A percentile compares a stretch with the other conserved stretches of the same genome.
phyloP scores from a whole-genome alignment of 2,797 vertebrate genomes.

The Taeniopygia guttata region DNA sequence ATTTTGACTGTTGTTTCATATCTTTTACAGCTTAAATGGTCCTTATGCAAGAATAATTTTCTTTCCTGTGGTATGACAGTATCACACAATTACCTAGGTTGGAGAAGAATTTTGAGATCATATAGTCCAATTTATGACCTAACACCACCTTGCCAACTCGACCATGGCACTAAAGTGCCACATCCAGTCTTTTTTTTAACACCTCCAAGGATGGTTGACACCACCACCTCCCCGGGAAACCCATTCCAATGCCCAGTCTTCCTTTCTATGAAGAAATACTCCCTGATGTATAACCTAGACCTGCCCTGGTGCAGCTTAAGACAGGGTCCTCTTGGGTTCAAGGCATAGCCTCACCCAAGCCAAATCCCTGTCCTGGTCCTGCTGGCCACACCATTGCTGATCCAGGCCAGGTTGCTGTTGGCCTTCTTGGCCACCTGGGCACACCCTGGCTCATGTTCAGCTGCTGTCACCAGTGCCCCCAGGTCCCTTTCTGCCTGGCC shows the following conservation, averaged over 20 bases:
- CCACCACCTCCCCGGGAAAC: background rate
- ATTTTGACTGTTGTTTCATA: background rate
- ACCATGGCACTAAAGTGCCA: background rate
- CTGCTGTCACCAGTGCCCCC: background rate
- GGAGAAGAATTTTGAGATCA: background rate
- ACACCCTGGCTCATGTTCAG: background rate
- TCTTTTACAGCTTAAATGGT: background rate
- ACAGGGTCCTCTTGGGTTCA: rapidly evolving
- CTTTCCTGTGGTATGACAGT: background rate
- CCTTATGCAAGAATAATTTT: background rate
- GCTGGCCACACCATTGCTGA: background rate
- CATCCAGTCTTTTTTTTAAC: background rate
- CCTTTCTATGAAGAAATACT: background rate
- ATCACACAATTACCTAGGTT: background rate
- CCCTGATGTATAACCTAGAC: background rate
- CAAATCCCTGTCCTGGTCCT: background rate
- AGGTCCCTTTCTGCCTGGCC: background rate
- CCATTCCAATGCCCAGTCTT: background rate
- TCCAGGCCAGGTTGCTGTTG: background rate
- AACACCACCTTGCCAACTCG: rapidly evolving
- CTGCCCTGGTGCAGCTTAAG: rapidly evolving
- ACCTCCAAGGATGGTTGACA: background rate
- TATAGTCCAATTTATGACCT: background rate
- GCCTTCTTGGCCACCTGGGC: background rate
- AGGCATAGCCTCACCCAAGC: background rate